A percentile compares a stretch with the other conserved stretches of the same genome.
Evolutionary conservation across 2,797 vertebrate species (phyloP).

Genomic region (Coregonus ussuriensis): DNA sequence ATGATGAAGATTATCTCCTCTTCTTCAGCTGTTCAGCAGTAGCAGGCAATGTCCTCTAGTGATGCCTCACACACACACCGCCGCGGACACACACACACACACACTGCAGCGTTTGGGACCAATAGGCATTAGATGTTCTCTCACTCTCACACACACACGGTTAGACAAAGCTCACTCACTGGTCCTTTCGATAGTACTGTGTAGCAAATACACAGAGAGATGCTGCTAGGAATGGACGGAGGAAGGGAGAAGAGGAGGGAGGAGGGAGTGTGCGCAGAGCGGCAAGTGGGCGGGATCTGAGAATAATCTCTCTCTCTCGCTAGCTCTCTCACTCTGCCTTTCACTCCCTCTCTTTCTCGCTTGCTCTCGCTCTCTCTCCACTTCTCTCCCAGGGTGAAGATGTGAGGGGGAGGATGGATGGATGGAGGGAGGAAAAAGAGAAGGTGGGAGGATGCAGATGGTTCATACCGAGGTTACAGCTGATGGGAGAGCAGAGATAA

Average conservation of each 20-base stretch:
- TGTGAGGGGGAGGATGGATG: neutral
- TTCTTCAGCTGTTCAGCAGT: constrained; percentile 4
- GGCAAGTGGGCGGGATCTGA: constrained; percentile 17
- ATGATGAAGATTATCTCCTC: constrained; percentile 22
- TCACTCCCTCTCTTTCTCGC: too few species aligned
- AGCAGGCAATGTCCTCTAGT: neutral
- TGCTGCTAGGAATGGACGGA: constrained; percentile 13
- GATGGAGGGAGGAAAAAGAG: constrained; percentile 4
- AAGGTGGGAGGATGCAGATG: constrained; percentile 1
- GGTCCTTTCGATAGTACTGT: neutral
- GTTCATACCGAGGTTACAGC: constrained; percentile 23
- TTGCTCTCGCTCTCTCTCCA: neutral
- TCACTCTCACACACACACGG: constrained; percentile 7
- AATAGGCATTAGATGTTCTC: neutral
- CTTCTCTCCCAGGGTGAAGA: neutral
- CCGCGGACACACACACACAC: constrained; percentile 10
- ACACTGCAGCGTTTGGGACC: neutral
- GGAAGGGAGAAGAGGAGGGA: neutral
- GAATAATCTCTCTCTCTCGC: constrained; percentile 21
- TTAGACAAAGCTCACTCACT: constrained; percentile 22
- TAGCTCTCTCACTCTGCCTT: too few species aligned
- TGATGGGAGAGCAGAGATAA: neutral
- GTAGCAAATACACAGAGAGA: constrained; percentile 13
- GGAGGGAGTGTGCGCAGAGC: constrained; percentile 4
- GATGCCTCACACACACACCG: neutral